These are phyloP conservation scores for Sminthurides bifidus DNA, from an alignment of 1,140 invertebrate genomes.

Conservation along the genomic window DNA sequence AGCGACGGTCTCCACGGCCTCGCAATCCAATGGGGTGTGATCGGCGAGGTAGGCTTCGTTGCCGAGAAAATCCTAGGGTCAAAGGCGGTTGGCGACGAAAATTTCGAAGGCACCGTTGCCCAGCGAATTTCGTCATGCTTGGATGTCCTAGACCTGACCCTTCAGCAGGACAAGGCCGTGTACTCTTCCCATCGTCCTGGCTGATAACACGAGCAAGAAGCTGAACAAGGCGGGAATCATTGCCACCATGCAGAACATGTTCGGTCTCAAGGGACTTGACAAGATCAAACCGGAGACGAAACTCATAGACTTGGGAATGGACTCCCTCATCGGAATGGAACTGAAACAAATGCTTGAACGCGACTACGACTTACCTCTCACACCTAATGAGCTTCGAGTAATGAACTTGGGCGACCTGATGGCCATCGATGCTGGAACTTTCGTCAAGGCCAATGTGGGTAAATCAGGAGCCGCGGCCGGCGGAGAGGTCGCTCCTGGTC, in stretches of 20 bases:
- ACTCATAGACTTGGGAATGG: conserved; percentile 87
- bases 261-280: conserved; percentile 72
- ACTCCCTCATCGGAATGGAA: conserved; percentile 85
- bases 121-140: neutral
- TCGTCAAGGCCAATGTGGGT: neutral
- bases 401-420: neutral
- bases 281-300: conserved; percentile 54
- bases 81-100: neutral
- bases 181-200: neutral
- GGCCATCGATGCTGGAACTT: neutral
- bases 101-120: neutral
- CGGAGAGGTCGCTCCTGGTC: neutral
- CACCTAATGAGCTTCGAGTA: neutral
- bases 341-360: conserved; percentile 73
- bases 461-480: neutral
- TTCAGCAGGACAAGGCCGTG: neutral
- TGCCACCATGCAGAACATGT: conserved; percentile 66
- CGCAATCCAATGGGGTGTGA: conserved; percentile 95
- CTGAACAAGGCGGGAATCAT: conserved; percentile 46
- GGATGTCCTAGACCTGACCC: neutral
- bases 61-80: conserved; percentile 48
- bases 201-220: neutral
- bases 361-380: conserved; percentile 47
- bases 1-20: conserved; percentile 60
- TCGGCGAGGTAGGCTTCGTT: conserved; percentile 86